Base-by-base conservation (phyloP, 2,113 vertebrate species). In the Bubo scandiacus region DNA sequence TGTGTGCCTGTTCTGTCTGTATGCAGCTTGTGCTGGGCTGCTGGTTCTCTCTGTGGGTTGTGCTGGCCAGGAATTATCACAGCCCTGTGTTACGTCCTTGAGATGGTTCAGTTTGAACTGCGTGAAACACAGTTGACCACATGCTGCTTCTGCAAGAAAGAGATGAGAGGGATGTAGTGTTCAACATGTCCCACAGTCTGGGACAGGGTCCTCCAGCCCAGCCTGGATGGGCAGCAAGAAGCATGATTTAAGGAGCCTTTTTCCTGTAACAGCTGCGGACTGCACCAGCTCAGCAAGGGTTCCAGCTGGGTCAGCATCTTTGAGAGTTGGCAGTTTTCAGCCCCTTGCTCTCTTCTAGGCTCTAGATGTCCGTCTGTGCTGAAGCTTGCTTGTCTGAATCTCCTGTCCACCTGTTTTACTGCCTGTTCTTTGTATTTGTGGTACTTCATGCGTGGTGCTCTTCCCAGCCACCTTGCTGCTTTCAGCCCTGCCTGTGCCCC, bases 101-200 rank as follows among this genome's bases (percentile, higher is more conserved):
- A 26, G 75, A 18, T 12, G 6, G 25, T 34, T 82, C 63, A 1
- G 18, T 49, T 62, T 62, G 61, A 82, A 80, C 21, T 42, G 40
- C 73, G 59, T 42, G 12, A 58, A 80, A 51, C 15, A 49, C 7
- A 19, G 59, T 2, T 74, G 49, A 15, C 19, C 2, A 2, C 6
- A 0, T 11, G 10, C 27, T 66, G 40, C 45, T 38, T 57, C 80
- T 38, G 45, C 10, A 10, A 70, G 73, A 47, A 59, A 40, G 21
- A 61, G 62, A 17, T 20, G 32, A 70, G 75, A 38, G 42, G 21
- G 19, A 34, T 45, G 26, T 21, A 51, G 32, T 5, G 21, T 19
- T 68, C 49, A 80, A 30, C 2, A 1, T 0, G 4, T 32, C 17
- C 2, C 2, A 7, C 40, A 52, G 52, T 14, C 29, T 68, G 58